Base-by-base conservation (phyloP, 2,797 vertebrate species). In the Pyrocephalus nanus region DNA sequence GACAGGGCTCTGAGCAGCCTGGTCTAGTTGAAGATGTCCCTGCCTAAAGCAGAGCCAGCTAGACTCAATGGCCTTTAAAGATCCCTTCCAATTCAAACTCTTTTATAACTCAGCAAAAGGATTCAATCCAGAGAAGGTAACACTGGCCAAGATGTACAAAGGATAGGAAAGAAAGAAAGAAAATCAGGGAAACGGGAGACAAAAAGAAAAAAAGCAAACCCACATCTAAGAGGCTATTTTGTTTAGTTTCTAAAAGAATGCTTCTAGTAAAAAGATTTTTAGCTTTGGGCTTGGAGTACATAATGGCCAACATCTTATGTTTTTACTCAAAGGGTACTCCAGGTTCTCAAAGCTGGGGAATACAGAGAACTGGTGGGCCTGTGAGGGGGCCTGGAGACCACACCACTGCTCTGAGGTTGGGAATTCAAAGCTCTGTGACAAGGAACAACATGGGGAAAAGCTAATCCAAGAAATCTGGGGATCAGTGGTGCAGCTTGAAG, bases 221-320 rank as follows among this genome's bases (percentile, higher is more conserved):
- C 4, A 11, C 13, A 65, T 45, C 19, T 77, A n/a, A 92, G 67
- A 83, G 9, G 21, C 11, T 34, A 5, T 8, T 88, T 64, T 36
- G 9, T 92, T 92, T 66, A 36, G 11, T 71, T 82, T 77, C 30
- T 77, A 22, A 72, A 83, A 79, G 36, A 47, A 38, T 30, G 20
- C 38, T 60, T 64, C 45, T 71, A 18, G 34, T 34, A 69, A 84
- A 66, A 27, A 76, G 3, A n/a, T 51, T 10, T 66, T 64, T 36
- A 66, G 20, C 15, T 94, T 85, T 51, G 10, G 25, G 8, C 42
- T 72, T 78, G 36, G 20, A 75, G 9, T 32, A 75, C 12, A 8
- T 51, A 66, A 57, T 13, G 8, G 25, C 13, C 36, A 66, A 8
- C 6, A 38, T 26, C 8, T 18, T 70, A 1, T 2, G 0, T 29